Evolutionary conservation across 1,140 invertebrate species (phyloP).

Genomic region (Armadillidium nasatum): DNA sequence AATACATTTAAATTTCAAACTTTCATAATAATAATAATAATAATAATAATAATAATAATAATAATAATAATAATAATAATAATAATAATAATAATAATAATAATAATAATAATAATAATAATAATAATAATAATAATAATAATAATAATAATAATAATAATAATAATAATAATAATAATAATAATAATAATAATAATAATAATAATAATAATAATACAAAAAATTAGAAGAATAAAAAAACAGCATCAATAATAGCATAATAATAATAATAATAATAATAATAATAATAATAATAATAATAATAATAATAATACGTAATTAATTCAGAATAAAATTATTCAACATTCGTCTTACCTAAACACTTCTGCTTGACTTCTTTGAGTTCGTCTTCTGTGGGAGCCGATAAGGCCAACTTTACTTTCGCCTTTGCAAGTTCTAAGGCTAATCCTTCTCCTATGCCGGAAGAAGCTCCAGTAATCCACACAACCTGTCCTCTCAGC

Average conservation of each 20-base stretch:
- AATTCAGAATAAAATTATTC: neutral
- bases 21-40: no score
- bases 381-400: conserved; percentile 67
- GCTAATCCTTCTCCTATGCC: conserved; percentile 79
- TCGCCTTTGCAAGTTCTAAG: conserved; percentile 63
- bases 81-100: no score
- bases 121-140: neutral
- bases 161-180: neutral
- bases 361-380: conserved; percentile 66
- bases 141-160: neutral
- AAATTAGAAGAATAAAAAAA: neutral
- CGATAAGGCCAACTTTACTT: conserved; percentile 69
- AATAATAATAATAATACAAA: neutral
- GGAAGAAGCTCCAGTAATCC: conserved; percentile 84
- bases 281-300: neutral
- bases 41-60: no score
- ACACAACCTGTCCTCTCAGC: conserved; percentile 69
- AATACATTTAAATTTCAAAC: no score
- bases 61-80: no score
- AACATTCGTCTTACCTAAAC: conserved; percentile 55
- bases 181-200: neutral
- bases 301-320: neutral
- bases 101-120: neutral
- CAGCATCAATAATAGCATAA: neutral
- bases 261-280: neutral